phyloP scores from a whole-genome alignment of 1,140 invertebrate genomes.

The Leptinotarsa texana region DNA sequence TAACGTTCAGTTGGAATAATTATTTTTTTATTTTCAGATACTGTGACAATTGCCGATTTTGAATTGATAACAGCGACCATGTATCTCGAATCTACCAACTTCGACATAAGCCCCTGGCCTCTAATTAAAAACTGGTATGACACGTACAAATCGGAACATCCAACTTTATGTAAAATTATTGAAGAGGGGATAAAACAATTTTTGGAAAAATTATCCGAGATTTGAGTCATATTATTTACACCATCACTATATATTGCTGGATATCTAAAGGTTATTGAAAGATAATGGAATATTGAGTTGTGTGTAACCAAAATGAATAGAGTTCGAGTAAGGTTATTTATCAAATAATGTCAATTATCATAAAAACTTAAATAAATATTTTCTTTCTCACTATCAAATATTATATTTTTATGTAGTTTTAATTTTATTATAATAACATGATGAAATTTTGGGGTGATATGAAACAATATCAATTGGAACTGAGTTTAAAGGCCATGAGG shows the following conservation, averaged over 20 bases:
- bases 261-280: neutral
- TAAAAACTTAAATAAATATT: too few species aligned
- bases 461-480: too few species aligned
- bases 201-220: slow-evolving; percentile 70
- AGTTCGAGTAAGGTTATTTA: too few species aligned
- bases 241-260: slow-evolving; percentile 51
- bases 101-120: slow-evolving; percentile 64
- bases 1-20: too few species aligned
- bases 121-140: slow-evolving; percentile 68
- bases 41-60: slow-evolving; percentile 76
- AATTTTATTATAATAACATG: too few species aligned
- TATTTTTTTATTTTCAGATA: slow-evolving; percentile 53
- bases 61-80: slow-evolving; percentile 69
- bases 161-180: slow-evolving; percentile 70
- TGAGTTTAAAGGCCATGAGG: too few species aligned
- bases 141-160: slow-evolving; percentile 68
- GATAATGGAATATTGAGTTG: too few species aligned
- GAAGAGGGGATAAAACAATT: slow-evolving; percentile 69
- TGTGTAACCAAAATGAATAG: too few species aligned
- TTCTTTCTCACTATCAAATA: too few species aligned
- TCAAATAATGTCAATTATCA: too few species aligned
- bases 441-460: too few species aligned
- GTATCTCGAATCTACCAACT: slow-evolving; percentile 71
- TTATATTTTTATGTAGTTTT: too few species aligned
- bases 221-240: slow-evolving; percentile 61